Evolutionary conservation across 23 tunicate genomes (phyloP), one percentile per base, ranked within the genome.

Genomic region (Corella eumyota): DNA sequence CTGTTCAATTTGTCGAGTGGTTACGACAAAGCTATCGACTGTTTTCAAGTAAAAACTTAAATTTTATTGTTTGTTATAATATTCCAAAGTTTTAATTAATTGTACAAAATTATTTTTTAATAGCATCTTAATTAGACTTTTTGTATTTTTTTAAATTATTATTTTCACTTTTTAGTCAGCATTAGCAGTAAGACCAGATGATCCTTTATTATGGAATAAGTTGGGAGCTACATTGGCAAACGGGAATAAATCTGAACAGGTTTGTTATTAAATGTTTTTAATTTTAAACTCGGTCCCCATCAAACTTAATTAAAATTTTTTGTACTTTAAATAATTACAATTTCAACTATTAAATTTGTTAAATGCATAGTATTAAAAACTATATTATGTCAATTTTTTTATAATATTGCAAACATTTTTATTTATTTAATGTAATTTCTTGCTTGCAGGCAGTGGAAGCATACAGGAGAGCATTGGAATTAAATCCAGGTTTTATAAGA

Each of bases 141-240:
- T 40, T 40, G 48, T 40, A 15, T 9, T 9, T 40, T 9, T 40
- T 40, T 40, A 40, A 40, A 40, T 15, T 9, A 9, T 9, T 40
- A 9, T 40, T 40, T 40, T 9, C 48, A 40, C 15, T 40, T 40
- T 19, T 25, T 68, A 88, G 96, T 80, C 88, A 4, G 96, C 96
- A 4, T 24, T 88, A 19, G 71, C 96, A 26, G 87, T 88, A 1
- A 34, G 80, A 62, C 96, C 96, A 21, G 73, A 79, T 40, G 96
- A 88, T 40, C 73, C 96, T 15, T 62, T 78, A 24, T 50, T 88
- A 30, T 88, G 96, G 96, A 88, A 88, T 47, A 88, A 88, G 47
- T 68, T 88, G 6, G 96, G 96, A 5, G 96, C 96, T 13, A 88
- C 96, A 4, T 49, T 88, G 24, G 96, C 96, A 15, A 88, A 88